Evolutionary conservation across 2,113 vertebrate genomes (phyloP), one percentile per base, ranked within the genome.

Genomic region (Atherinomorus stipes): DNA sequence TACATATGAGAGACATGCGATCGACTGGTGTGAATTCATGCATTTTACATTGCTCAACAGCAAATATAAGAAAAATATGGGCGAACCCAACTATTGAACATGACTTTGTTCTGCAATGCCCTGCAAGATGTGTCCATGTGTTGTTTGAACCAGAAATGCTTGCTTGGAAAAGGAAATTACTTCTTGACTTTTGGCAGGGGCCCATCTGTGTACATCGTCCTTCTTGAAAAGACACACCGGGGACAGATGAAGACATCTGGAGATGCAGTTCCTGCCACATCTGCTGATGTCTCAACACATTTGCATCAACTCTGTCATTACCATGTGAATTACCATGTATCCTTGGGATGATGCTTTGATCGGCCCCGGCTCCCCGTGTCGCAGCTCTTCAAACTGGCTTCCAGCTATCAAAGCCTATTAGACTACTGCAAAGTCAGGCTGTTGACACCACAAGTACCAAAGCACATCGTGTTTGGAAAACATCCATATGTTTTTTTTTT

Each of bases 231-330:
- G 79, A 79, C 71, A 58, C 81, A 31, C 72, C 1, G 9, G 74
- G 84, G 79, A 89, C 85, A 59, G 87, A 93, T 92, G 86, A 90
- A 94, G 89, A 91, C 93, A 93, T 93, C 91, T 94, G 93, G 92
- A 86, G 76, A 76, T 82, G 64, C 85, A 71, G 69, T 85, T 83
- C 76, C 90, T 92, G 86, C 90, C 84, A 83, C 93, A 94, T 91
- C 90, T 94, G 92, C 81, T 86, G 63, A 68, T 62, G 90, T 93
- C 92, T 70, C 80, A 92, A 91, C 76, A 65, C 21, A 88, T 94
- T 91, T 93, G 84, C 65, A 71, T 92, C 91, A 92, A 59, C 58
- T 60, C 56, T 51, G 83, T 81, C 89, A 88, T 86, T 76, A 78
- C 54, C 70, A 26, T 51, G 53, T 80, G 80, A 84, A 91, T 90